These are phyloP conservation scores for Dusona sp. DNA, from an alignment of 2,888 invertebrate species.

Conservation along the genomic window DNA sequence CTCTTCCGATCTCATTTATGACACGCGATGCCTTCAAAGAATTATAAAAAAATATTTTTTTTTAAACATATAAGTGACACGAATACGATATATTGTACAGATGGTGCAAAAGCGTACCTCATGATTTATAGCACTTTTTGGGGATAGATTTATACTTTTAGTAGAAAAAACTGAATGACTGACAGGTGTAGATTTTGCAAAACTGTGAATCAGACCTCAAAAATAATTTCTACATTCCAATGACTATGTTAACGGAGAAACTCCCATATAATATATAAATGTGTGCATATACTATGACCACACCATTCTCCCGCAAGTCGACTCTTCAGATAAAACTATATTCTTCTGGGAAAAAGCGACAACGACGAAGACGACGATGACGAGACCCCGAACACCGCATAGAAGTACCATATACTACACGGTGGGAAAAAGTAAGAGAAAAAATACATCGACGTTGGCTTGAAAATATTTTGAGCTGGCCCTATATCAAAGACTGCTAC, in stretches of 20 bases:
- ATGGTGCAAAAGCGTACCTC: too few relatives aligned
- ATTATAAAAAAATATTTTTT: too few relatives aligned
- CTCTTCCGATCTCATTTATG: too few relatives aligned
- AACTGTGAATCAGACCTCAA: not conserved
- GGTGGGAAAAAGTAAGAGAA: slow-evolving; percentile 24
- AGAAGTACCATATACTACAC: not conserved
- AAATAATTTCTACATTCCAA: not conserved
- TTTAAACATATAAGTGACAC: too few relatives aligned
- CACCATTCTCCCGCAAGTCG: slow-evolving; percentile 64
- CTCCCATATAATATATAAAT: not conserved
- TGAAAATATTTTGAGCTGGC: slow-evolving; percentile 18
- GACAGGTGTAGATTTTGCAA: not conserved
- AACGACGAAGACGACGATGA: slow-evolving; percentile 50
- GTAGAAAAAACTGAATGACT: not conserved
- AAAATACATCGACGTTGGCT: not conserved
- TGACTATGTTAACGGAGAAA: not conserved
- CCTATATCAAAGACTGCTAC: not conserved
- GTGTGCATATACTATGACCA: slow-evolving; percentile 62
- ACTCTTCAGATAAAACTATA: slow-evolving; percentile 70
- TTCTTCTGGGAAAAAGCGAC: slow-evolving; percentile 70
- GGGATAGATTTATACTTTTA: not conserved
- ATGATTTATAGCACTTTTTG: too few relatives aligned
- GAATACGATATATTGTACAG: too few relatives aligned
- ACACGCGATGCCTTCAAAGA: too few relatives aligned
- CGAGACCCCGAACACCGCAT: slow-evolving; percentile 23